Base-by-base conservation (phyloP, 2,888 invertebrate genomes). In the Periphyllus acericola region DNA sequence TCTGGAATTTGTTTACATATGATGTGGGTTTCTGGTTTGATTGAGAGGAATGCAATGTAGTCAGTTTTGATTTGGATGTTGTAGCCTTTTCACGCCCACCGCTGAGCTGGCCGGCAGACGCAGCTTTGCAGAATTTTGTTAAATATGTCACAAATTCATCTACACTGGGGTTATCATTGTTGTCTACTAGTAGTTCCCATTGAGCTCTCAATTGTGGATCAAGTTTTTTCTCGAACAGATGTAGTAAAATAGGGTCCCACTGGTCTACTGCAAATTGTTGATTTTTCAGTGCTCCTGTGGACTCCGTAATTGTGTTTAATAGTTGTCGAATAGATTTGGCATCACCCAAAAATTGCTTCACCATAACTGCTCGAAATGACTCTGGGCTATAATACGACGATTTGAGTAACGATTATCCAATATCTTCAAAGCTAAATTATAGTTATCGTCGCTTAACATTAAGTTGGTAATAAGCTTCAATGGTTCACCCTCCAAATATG, bases 231-330 rank as follows among this genome's bases (percentile, higher is more conserved):
- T 81, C n/a, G 19, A 81, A 81, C 11, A 82, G 17, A 72, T 71
- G 52, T 14, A 71, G 19, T 40, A 81, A 46, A 19, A 81, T 81
- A 8, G 68, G 81, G 29, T 81, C 81, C 81, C 81, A 81, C 1
- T 40, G 68, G 19, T 81, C 68, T 0, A 40, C 40, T 0, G 81
- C 81, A 17, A 40, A 81, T 1, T n/a, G 8, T 40, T 17, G 21
- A 25, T 81, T 81, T 17, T 36, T 36, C 3, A 81, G 29, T 14
- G 81, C 81, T 3, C 74, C 74, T 3, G 21, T 21, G 5, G 74
- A 34, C 25, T 74, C 74, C 11, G 36, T 34, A 8, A 74, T 74
- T 3, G 3, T 9, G n/a, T 60, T 80, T 11, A 80, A 36, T 17
- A 80, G 0, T 4, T 80, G 25, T 14, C 80, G n/a, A 32, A 82